These are phyloP conservation scores for Telenomus remus DNA, from an alignment of 1,140 invertebrate species.

Conservation along the genomic window DNA sequence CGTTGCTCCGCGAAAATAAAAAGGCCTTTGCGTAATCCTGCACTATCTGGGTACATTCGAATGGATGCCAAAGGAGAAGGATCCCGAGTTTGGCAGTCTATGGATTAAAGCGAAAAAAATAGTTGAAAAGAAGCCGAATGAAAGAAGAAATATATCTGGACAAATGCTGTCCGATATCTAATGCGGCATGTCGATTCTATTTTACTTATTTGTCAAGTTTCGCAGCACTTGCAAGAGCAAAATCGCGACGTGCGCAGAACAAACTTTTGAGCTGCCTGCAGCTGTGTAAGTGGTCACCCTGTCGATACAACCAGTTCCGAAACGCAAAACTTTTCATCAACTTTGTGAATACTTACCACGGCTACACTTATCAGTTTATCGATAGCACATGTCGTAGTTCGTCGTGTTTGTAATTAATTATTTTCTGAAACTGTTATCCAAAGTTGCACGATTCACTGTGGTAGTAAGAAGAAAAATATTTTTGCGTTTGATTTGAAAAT, in stretches of 20 bases:
- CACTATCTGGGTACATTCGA: slow-evolving; percentile 68
- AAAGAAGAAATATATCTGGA: slow-evolving; percentile 52
- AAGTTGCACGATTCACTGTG: too few species aligned
- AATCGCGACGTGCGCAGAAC: slow-evolving; percentile 8
- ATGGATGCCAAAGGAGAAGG: slow-evolving; percentile 62
- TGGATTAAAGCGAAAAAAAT: slow-evolving; percentile 53
- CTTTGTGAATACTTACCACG: slow-evolving; percentile 40
- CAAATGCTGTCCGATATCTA: slow-evolving; percentile 56
- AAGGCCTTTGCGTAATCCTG: slow-evolving; percentile 66
- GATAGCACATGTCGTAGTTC: slow-evolving; percentile 8
- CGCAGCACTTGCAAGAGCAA: slow-evolving; percentile 51
- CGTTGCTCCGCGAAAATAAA: slow-evolving; percentile 64
- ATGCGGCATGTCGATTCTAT: slow-evolving; percentile 73
- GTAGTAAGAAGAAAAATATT: too few species aligned
- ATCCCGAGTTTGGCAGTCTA: slow-evolving; percentile 41
- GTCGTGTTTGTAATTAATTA: slow-evolving; percentile 16
- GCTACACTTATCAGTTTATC: slow-evolving; percentile 13
- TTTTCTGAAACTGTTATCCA: too few species aligned
- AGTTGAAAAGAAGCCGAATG: slow-evolving; percentile 29
- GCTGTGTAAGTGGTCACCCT: slow-evolving; percentile 49
- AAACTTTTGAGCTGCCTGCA: slow-evolving; percentile 35
- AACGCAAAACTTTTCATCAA: slow-evolving; percentile 53
- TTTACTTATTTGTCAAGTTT: slow-evolving; percentile 63
- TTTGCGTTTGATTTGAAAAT: too few species aligned
- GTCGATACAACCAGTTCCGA: slow-evolving; percentile 29